phyloP scores from a whole-genome alignment of 2,888 invertebrate species.

The Chloroclysta siterata region DNA sequence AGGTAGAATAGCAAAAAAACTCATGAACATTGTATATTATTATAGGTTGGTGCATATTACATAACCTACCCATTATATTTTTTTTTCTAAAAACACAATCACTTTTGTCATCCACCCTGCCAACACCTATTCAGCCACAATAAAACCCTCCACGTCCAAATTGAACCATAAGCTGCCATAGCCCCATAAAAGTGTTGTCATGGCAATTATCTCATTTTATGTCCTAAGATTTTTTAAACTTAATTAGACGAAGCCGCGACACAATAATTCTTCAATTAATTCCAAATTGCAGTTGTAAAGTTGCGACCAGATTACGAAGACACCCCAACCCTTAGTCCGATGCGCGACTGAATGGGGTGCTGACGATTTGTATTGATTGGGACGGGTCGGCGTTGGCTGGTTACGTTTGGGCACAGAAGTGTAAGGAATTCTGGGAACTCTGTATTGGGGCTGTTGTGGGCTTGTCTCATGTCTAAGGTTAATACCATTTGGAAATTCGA shows the following conservation, averaged over 20 bases:
- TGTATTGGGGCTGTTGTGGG: constrained; percentile 13
- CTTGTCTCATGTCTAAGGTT: constrained; percentile 4
- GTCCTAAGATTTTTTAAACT: constrained; percentile 40
- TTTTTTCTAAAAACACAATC: no score
- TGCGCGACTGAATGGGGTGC: background rate
- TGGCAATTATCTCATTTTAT: constrained; percentile 46
- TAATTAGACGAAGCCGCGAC: constrained; percentile 55
- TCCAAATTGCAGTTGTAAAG: constrained; percentile 43
- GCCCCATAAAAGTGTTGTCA: constrained; percentile 51
- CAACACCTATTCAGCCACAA: constrained; percentile 11
- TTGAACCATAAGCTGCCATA: constrained; percentile 28
- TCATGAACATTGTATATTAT: no score
- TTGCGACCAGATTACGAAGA: constrained; percentile 32
- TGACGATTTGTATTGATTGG: constrained; percentile 25
- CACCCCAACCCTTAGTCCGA: constrained; percentile 11
- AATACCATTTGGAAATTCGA: background rate
- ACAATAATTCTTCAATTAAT: constrained; percentile 46
- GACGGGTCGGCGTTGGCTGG: constrained; percentile 20
- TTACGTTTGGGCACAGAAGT: constrained; percentile 24
- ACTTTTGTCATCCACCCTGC: background rate
- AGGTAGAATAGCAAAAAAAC: no score
- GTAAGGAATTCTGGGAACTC: constrained; percentile 44
- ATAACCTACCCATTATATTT: no score
- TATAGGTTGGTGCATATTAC: no score
- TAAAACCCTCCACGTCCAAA: constrained; percentile 19